Percentiles rank a stretch among this genome's conserved stretches.
Evolutionary conservation across 2,113 vertebrate species (phyloP).

Genomic region (Sprattus sprattus): DNA sequence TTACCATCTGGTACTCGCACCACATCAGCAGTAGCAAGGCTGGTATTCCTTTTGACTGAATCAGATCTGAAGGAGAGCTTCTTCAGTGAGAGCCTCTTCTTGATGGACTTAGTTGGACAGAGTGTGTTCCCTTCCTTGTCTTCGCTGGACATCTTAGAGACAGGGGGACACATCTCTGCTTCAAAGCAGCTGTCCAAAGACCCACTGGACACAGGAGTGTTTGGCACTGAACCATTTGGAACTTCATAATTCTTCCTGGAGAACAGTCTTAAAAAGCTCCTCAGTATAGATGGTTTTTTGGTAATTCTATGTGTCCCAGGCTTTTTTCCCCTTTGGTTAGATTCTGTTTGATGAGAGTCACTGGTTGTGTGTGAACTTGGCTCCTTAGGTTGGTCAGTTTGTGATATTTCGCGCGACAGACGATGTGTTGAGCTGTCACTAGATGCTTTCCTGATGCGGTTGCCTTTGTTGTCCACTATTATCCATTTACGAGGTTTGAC

Average conservation of each 20-base stretch:
- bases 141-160: neutral
- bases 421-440: slow-evolving; percentile 49
- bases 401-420: neutral
- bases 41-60: slow-evolving; percentile 3
- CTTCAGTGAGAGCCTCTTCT: slow-evolving; percentile 61
- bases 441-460: slow-evolving; percentile 23
- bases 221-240: neutral
- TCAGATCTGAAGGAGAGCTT: slow-evolving; percentile 59
- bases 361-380: neutral
- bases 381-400: neutral
- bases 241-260: slow-evolving; percentile 57
- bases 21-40: slow-evolving; percentile 17
- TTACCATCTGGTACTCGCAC: slow-evolving; percentile 24
- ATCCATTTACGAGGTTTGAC: neutral
- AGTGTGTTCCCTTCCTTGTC: neutral
- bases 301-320: slow-evolving; percentile 45
- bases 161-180: neutral
- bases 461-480: neutral
- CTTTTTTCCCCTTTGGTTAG: slow-evolving; percentile 27
- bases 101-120: slow-evolving; percentile 47
- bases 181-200: neutral
- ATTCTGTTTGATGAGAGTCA: slow-evolving; percentile 14
- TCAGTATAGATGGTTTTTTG: slow-evolving; percentile 54
- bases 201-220: neutral
- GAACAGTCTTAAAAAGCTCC: slow-evolving; percentile 58